A percentile compares a stretch with the other conserved stretches of the same genome.
These are phyloP conservation scores for Pandemis cinnamomeana DNA, from an alignment of 2,888 invertebrate species.

Conservation along the genomic window DNA sequence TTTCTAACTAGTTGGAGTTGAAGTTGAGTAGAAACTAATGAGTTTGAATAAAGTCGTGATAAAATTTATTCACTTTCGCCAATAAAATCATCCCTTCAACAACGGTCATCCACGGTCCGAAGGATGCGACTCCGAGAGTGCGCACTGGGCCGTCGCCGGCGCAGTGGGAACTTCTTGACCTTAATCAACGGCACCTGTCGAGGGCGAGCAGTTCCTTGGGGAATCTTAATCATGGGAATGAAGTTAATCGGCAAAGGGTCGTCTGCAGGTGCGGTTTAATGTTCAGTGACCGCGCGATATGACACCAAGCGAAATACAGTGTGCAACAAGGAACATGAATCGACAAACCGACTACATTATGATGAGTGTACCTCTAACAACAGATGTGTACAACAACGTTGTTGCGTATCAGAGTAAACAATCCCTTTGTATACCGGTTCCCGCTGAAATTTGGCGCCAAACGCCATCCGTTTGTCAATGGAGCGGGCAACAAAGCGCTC, in stretches of 20 bases:
- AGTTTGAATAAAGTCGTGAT: slow-evolving; percentile 7
- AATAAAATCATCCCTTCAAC: slow-evolving; percentile 51
- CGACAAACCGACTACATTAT: neutral
- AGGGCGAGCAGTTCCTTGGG: slow-evolving; percentile 62
- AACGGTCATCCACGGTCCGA: slow-evolving; percentile 75
- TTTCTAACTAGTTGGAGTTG: no score
- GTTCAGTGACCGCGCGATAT: slow-evolving; percentile 1
- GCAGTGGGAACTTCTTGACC: slow-evolving; percentile 80
- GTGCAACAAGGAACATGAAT: neutral
- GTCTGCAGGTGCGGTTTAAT: slow-evolving; percentile 43
- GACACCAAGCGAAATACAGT: neutral
- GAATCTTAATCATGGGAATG: slow-evolving; percentile 80
- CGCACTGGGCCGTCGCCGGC: slow-evolving; percentile 64
- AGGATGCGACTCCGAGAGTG: slow-evolving; percentile 53
- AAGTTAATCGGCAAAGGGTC: slow-evolving; percentile 40
- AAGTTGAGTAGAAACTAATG: no score
- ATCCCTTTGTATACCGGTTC: slow-evolving; percentile 61
- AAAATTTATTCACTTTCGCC: slow-evolving; percentile 25
- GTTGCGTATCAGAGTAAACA: slow-evolving; percentile 60
- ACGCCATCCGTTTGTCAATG: slow-evolving; percentile 75
- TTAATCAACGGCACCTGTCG: slow-evolving; percentile 78
- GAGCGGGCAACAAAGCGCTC: slow-evolving; percentile 70
- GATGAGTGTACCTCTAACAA: slow-evolving; percentile 3
- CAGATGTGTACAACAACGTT: slow-evolving; percentile 29
- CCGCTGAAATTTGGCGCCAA: slow-evolving; percentile 77